Base-by-base conservation (phyloP, 2,888 invertebrate genomes). In the Myopa testacea region DNA sequence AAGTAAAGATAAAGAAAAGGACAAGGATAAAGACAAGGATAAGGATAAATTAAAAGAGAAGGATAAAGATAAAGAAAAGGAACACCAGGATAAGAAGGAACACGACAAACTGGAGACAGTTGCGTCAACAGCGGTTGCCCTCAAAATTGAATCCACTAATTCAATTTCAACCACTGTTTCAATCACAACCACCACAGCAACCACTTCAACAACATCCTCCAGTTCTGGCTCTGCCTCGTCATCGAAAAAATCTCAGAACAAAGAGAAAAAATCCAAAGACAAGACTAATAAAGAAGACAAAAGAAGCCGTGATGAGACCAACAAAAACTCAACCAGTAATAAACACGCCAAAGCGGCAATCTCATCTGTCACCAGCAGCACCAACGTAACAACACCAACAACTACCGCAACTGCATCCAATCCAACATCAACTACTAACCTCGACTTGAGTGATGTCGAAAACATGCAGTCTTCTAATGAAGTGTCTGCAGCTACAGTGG, bases 1-100 rank as follows among this genome's bases (percentile, higher is more conserved):
- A 84, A 93, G 92, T 84, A 91, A 92, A 84, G 93, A 93, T 69
- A 92, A 92, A 83, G 93, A 93, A 69, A 79, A 81, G 67, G 85
- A 87, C 37, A 83, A 82, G 14, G 90, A 89, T 60, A 84, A 84
- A 14, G 82, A 87, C 16, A 85, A 86, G 78, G 83, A 87, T n/a
- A 85, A 86, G 78, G 83, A 86, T 12, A 85, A 84, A 70, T 82
- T 84, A 16, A 80, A 79, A 6, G 81, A 82, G 8, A 84, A 83
- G 65, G 84, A 81, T 34, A 82, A 80, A 62, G 80, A 80, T 7
- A 80, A 75, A 19, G 79, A 80, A 4, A 82, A 78, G 26, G 83
- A 82, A 7, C 81, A 84, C 38, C 78, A 84, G 12, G 81, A 81
- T n/a, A 81, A 77, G 55, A 79, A 81, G 7, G 82, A 83, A 70